Conservation (phyloP, 2,113 vertebrate genomes). For the Corapipo altera region DNA sequence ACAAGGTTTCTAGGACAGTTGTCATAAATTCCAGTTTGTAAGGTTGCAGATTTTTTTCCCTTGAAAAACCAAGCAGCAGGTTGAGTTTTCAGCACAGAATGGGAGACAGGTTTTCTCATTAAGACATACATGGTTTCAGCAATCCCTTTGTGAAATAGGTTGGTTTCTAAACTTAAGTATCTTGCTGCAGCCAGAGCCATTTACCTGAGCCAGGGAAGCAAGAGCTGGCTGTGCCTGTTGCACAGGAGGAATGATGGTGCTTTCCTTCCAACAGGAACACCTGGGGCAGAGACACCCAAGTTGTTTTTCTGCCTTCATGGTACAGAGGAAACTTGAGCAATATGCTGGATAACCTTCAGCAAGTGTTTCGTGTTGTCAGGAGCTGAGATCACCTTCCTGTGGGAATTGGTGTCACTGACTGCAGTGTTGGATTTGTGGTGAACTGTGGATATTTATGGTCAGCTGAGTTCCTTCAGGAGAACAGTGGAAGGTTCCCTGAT, state of each 20-base stretch:
- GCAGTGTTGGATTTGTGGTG: neutral
- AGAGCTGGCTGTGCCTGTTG: neutral
- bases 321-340: neutral
- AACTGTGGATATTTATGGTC: neutral
- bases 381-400: neutral
- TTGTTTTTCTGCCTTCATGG: fast-evolving
- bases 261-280: neutral
- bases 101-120: neutral
- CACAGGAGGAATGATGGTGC: fast-evolving
- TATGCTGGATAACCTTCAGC: neutral
- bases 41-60: neutral
- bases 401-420: fast-evolving
- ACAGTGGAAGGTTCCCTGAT: neutral
- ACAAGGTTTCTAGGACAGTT: neutral
- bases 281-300: too few species aligned
- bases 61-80: neutral
- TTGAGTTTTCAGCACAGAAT: neutral
- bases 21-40: neutral
- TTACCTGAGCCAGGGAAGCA: neutral
- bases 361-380: neutral
- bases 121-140: neutral
- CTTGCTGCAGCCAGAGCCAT: neutral
- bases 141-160: neutral
- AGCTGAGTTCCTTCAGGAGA: neutral
- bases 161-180: neutral